Percentiles rank a stretch among this genome's conserved stretches.
phyloP scores from a whole-genome alignment of 37 sponge, comb jelly and placozoan species.

The Agelas oroides region DNA sequence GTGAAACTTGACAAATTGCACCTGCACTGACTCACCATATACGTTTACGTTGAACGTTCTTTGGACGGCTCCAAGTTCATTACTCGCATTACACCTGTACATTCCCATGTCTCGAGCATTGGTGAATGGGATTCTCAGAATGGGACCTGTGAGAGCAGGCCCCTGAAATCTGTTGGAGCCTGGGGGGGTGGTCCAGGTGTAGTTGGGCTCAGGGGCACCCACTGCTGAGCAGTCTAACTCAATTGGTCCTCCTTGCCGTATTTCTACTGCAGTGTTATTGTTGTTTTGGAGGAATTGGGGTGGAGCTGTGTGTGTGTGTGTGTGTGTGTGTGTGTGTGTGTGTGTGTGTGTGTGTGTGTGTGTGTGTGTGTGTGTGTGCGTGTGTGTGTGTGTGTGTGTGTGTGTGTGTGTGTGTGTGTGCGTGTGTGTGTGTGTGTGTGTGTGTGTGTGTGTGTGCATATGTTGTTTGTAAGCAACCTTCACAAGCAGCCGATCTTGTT shows the following conservation, averaged over 20 bases:
- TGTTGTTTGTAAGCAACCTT: too few relatives aligned
- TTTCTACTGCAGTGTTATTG: neutral
- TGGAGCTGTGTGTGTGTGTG: conserved; percentile 16
- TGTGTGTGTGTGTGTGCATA: neutral
- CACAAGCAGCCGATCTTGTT: too few relatives aligned
- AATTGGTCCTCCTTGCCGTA: neutral
- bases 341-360: conserved; percentile 10
- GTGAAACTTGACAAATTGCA: too few relatives aligned
- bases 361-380: neutral
- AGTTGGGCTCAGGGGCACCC: conserved; percentile 13
- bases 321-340: conserved; percentile 24
- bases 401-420: conserved; percentile 12
- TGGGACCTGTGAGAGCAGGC: neutral
- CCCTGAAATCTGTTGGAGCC: neutral
- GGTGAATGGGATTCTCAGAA: neutral
- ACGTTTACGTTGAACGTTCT: neutral
- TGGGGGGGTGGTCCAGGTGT: conserved; percentile 15
- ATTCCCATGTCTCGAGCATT: neutral
- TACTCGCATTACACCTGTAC: conserved; percentile 6
- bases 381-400: conserved; percentile 10
- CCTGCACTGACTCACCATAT: neutral
- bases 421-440: neutral
- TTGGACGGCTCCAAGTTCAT: neutral
- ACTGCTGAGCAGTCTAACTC: conserved; percentile 23
- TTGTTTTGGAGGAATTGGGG: neutral